A percentile compares a stretch with the other conserved stretches of the same genome.
These are phyloP conservation scores for Copsychus sechellarum DNA, from an alignment of 2,113 vertebrate genomes.

Conservation along the genomic window DNA sequence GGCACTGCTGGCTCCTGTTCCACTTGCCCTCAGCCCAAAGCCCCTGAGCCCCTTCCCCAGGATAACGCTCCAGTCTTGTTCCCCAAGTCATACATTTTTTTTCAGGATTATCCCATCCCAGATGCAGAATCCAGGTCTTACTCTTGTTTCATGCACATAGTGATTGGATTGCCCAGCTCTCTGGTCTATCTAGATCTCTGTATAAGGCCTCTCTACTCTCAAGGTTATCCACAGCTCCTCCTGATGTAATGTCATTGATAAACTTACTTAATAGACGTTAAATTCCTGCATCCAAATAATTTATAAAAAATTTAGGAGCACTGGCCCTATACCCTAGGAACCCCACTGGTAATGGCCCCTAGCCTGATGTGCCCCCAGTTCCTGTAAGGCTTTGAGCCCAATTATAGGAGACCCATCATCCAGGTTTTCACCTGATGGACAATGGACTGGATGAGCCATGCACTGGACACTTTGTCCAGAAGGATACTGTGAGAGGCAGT, in stretches of 20 bases:
- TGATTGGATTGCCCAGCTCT: not conserved
- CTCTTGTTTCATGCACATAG: not conserved
- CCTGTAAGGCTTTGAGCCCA: not conserved
- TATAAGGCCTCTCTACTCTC: not conserved
- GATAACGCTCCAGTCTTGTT: not conserved
- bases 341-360: not conserved
- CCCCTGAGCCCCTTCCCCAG: rapidly evolving
- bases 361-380: not conserved
- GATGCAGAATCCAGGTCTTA: not conserved
- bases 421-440: rapidly evolving
- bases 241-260: not conserved
- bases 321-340: not conserved
- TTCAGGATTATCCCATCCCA: not conserved
- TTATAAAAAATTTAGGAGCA: not conserved
- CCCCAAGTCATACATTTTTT: not conserved
- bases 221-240: not conserved
- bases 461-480: not conserved
- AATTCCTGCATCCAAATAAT: not conserved
- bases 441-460: not conserved
- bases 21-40: not conserved
- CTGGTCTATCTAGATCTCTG: not conserved
- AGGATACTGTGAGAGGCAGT: not conserved
- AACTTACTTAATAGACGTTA: not conserved
- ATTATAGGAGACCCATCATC: not conserved
- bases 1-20: not conserved